phyloP scores from a whole-genome alignment of 2,797 vertebrate genomes.

The Apogon hyalosoma region DNA sequence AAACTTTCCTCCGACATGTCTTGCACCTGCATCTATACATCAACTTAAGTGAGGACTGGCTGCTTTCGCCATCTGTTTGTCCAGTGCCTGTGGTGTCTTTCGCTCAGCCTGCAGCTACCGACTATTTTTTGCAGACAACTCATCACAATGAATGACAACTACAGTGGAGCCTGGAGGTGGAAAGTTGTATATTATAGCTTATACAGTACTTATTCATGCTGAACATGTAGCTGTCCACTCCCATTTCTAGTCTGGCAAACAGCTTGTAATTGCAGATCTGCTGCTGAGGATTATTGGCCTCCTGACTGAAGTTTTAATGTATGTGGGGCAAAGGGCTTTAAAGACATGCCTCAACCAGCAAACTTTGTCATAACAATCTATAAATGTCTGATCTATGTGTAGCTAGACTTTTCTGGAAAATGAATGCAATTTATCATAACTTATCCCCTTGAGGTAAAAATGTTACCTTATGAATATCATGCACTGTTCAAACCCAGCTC shows the following conservation, averaged over 20 bases:
- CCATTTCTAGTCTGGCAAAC: conserved; percentile 24
- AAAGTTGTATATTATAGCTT: conserved; percentile 18
- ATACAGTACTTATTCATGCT: conserved; percentile 28
- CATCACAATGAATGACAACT: conserved; percentile 29
- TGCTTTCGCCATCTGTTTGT: conserved; percentile 32
- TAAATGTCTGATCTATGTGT: conserved; percentile 1
- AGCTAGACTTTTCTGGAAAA: neutral
- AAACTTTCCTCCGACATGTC: neutral
- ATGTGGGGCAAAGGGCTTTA: conserved; percentile 15
- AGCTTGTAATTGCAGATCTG: conserved; percentile 34
- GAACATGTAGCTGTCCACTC: conserved; percentile 25
- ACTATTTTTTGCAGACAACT: conserved; percentile 23
- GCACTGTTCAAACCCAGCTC: too few species aligned
- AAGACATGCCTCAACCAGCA: conserved; percentile 3
- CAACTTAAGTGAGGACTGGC: neutral
- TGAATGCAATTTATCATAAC: neutral
- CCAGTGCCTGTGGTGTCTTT: neutral
- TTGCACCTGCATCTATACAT: neutral
- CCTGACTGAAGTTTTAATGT: conserved; percentile 13
- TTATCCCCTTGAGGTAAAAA: too few species aligned
- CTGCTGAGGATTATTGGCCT: conserved; percentile 13
- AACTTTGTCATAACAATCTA: conserved; percentile 10
- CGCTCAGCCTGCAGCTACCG: conserved; percentile 14
- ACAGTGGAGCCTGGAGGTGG: conserved; percentile 40
- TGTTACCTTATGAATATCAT: too few species aligned